phyloP scores from a whole-genome alignment of 1,140 invertebrate genomes.

The Oscheius sp. region DNA sequence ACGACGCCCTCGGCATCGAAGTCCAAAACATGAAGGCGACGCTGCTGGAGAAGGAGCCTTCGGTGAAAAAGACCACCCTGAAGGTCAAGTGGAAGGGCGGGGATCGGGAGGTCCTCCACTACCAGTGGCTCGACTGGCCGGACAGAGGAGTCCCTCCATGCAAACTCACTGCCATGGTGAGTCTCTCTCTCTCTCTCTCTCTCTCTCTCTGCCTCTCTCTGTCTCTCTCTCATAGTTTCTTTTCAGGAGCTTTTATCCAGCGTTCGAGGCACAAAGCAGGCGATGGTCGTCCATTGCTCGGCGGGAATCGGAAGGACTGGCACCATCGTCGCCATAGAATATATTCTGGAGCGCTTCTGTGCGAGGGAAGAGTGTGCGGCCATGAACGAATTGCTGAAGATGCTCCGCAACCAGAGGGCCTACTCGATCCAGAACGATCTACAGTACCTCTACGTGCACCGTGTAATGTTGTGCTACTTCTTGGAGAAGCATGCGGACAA shows the following conservation, averaged over 20 bases:
- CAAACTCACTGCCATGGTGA: slow-evolving; percentile 10
- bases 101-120: slow-evolving; percentile 20
- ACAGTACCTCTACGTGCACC: slow-evolving; percentile 33
- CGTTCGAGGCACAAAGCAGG: slow-evolving; percentile 13
- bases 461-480: slow-evolving; percentile 27
- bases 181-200: no score
- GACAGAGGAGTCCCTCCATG: slow-evolving; percentile 34
- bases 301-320: slow-evolving; percentile 40
- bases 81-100: neutral
- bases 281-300: slow-evolving; percentile 39
- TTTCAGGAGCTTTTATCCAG: slow-evolving; percentile 17
- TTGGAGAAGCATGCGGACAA: slow-evolving; percentile 28
- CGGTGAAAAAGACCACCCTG: slow-evolving; percentile 18
- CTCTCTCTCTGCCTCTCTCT: no score
- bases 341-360: slow-evolving; percentile 16
- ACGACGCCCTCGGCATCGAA: neutral
- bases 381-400: slow-evolving; percentile 27
- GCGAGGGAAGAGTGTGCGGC: slow-evolving; percentile 6
- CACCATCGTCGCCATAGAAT: slow-evolving; percentile 26
- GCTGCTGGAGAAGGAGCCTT: neutral
- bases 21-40: neutral
- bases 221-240: no score
- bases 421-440: slow-evolving; percentile 30
- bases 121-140: slow-evolving; percentile 30
- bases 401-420: slow-evolving; percentile 29